phyloP scores from a whole-genome alignment of 1,140 invertebrate genomes.

The Drosophila biarmipes region DNA sequence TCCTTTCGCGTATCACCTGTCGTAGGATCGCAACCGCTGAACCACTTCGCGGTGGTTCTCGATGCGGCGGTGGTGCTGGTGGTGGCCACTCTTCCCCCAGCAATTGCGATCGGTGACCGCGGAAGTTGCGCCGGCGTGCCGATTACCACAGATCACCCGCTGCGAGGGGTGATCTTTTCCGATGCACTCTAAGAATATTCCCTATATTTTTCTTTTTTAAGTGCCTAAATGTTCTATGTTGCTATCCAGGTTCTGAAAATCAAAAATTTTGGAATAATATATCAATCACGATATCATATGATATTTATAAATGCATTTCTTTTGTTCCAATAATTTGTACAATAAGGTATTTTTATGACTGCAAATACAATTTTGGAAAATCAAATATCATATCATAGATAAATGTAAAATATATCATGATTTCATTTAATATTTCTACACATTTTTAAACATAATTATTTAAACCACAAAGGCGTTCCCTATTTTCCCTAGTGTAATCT shows the following conservation, averaged over 20 bases:
- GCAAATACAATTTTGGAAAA: no score
- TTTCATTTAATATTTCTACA: no score
- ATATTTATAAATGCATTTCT: no score
- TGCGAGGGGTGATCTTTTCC: conserved; percentile 25
- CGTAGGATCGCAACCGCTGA: conserved; percentile 28
- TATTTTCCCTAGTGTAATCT: conserved; percentile 1
- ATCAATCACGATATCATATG: no score
- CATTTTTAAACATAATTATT: no score
- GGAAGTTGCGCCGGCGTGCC: conserved; percentile 65
- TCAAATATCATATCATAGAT: no score
- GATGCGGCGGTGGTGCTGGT: conserved; percentile 5
- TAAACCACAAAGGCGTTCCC: neutral
- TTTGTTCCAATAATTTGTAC: no score
- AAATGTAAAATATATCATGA: no score
- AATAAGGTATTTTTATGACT: no score
- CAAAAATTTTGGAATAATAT: no score
- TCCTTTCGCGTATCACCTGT: conserved; percentile 72
- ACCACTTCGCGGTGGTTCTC: conserved; percentile 31
- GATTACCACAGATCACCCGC: conserved; percentile 68
- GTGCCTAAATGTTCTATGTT: no score
- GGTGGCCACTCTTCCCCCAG: conserved; percentile 2
- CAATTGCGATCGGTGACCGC: conserved; percentile 17
- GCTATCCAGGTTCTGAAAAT: neutral
- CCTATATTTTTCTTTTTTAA: neutral
- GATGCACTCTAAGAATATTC: conserved; percentile 4